Conservation (phyloP, 2,113 vertebrate species). For the Cranoglanis bouderius region DNA sequence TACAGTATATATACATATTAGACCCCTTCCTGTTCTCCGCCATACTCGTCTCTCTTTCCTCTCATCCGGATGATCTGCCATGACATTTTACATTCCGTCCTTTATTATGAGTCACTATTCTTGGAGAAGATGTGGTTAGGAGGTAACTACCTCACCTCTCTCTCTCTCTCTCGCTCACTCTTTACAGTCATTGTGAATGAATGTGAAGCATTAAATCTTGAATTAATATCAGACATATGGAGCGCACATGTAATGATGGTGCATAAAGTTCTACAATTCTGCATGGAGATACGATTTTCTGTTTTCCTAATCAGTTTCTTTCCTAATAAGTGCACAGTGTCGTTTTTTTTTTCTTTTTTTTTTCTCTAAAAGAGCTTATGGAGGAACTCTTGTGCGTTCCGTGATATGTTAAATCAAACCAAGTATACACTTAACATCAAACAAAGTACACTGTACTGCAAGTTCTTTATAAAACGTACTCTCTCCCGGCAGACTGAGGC, state of each 20-base stretch:
- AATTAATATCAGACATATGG: constrained; percentile 2
- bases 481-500: constrained; percentile 18
- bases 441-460: too few species aligned
- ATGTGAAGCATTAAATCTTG: neutral
- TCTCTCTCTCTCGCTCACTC: neutral
- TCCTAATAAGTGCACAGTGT: neutral
- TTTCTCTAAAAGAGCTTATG: neutral
- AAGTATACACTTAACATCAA: neutral
- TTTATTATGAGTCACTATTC: constrained; percentile 69
- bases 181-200: constrained; percentile 10
- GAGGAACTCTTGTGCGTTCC: neutral
- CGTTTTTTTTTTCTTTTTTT: neutral
- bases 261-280: constrained; percentile 15
- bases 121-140: constrained; percentile 62
- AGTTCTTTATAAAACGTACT: neutral
- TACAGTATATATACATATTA: neutral
- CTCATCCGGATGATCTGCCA: constrained; percentile 65
- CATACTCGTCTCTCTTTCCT: constrained; percentile 8
- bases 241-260: neutral
- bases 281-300: neutral
- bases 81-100: constrained; percentile 75
- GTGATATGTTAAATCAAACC: neutral
- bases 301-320: neutral
- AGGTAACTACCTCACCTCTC: constrained; percentile 61
- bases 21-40: neutral